Conservation (phyloP, 2,888 invertebrate genomes). For the Cyclophora punctaria region DNA sequence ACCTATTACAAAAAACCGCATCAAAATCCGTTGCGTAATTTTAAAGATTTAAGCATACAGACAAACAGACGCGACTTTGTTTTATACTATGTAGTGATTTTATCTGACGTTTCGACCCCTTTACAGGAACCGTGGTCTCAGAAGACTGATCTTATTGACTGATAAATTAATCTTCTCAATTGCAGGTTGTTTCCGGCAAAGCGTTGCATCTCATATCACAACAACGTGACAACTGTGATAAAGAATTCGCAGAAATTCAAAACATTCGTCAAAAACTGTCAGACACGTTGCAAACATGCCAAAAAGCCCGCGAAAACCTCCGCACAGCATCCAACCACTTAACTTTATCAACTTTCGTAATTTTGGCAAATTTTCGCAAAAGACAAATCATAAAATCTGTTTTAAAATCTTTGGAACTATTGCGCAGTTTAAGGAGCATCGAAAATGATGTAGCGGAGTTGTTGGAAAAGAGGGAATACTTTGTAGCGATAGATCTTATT, state of each 20-base stretch:
- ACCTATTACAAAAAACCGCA: no score
- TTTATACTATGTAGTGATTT: no score
- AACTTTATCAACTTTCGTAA: slow-evolving; percentile 88
- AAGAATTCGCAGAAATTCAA: slow-evolving; percentile 86
- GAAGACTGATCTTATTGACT: no score
- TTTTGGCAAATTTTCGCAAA: slow-evolving; percentile 93
- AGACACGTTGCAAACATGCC: slow-evolving; percentile 81
- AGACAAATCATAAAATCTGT: slow-evolving; percentile 87
- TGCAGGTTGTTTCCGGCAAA: slow-evolving; percentile 91
- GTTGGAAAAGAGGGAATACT: slow-evolving; percentile 88
- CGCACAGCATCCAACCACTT: slow-evolving; percentile 86
- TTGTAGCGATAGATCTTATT: slow-evolving; percentile 91
- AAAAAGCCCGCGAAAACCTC: slow-evolving; percentile 81
- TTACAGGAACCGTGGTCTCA: no score
- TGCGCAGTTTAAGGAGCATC: slow-evolving; percentile 80
- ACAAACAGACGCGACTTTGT: no score
- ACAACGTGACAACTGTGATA: slow-evolving; percentile 90
- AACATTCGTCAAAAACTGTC: slow-evolving; percentile 81
- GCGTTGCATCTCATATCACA: slow-evolving; percentile 94
- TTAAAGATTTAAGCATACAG: no score
- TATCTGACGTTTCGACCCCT: no score
- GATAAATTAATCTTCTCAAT: background rate
- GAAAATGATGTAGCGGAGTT: slow-evolving; percentile 89
- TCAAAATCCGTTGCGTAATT: no score
- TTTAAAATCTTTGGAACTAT: slow-evolving; percentile 79